These are phyloP conservation scores for Sarotherodon lohbergeri DNA, from an alignment of 2,113 vertebrate genomes.

Conservation along the genomic window DNA sequence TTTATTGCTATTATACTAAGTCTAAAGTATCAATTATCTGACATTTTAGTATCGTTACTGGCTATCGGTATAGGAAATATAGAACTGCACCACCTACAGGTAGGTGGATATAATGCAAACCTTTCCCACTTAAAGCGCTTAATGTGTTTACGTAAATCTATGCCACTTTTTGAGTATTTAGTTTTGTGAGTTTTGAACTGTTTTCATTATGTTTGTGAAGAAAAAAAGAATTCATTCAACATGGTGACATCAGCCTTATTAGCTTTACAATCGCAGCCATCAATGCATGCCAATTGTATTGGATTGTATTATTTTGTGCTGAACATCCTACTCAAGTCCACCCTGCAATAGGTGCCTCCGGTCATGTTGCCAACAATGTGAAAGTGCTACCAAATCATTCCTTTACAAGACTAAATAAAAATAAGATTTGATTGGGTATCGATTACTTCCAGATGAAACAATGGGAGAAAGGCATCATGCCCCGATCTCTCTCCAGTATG, in stretches of 20 bases:
- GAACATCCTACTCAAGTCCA: background rate
- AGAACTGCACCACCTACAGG: background rate
- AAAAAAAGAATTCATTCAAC: background rate
- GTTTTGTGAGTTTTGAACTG: background rate
- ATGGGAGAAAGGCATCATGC: background rate
- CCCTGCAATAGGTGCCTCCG: background rate
- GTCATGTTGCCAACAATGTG: background rate
- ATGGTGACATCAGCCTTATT: background rate
- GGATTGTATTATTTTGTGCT: background rate
- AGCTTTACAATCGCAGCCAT: background rate
- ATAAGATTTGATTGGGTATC: slow-evolving; percentile 5
- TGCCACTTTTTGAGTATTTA: background rate
- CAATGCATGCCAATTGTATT: background rate
- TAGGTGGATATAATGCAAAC: background rate
- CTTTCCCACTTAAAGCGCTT: background rate
- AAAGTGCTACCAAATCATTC: background rate
- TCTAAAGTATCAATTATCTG: background rate
- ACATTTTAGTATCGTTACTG: background rate
- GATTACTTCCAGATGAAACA: slow-evolving; percentile 1
- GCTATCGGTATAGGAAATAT: background rate
- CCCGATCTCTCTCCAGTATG: background rate
- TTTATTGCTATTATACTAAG: background rate
- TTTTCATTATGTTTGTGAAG: background rate
- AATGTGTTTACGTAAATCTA: background rate
- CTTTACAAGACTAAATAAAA: slow-evolving; percentile 21